Base-by-base conservation (phyloP, 2,113 vertebrate genomes). In the Perccottus glenii region DNA sequence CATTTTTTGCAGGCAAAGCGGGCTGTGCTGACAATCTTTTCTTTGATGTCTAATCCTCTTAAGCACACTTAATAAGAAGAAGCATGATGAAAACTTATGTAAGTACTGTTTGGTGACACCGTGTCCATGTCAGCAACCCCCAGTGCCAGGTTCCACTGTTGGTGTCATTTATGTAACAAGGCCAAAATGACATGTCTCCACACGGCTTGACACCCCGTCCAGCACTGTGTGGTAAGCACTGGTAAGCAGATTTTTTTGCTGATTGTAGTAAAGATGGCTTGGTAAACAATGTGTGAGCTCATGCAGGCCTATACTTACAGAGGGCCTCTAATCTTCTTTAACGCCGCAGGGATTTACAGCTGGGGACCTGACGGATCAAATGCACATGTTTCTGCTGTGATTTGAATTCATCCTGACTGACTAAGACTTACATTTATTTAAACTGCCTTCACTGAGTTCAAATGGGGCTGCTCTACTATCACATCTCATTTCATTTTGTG, bases 311-410 rank as follows among this genome's bases (percentile, higher is more conserved):
- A 53, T 60, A 78, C 81, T 84, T 81, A 84, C 74, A 42, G 63
- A 33, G 40, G 70, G 14, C 69, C 82, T 40, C 70, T 87, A 88
- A 89, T 87, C 86, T 79, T 68, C 83, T 81, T 77, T 84, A 75
- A 84, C 75, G 64, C 73, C 73, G 58, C 67, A 73, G 52, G 81
- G 88, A 76, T 80, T 87, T 81, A 58, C 70, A 67, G 75, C 74
- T 62, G 74, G 64, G 14, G 64, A 12, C 53, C 58, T 62, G 66
- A 40, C 73, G 55, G 71, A 66, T 67, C 51, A 70, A 63, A 64
- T 36, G 64, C n/a, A n/a, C 70, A 77, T 78, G 73, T 76, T 73
- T 75, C 76, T 73, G 75, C 75, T 81, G 64, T 73, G 44, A 64
- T 68, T 64, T 66, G 11, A 82, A 58, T 64, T 78, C 55, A 64